Evolutionary conservation across 2,888 invertebrate species (phyloP), one percentile per base, ranked within the genome.

Genomic region (Lithophane socia): DNA sequence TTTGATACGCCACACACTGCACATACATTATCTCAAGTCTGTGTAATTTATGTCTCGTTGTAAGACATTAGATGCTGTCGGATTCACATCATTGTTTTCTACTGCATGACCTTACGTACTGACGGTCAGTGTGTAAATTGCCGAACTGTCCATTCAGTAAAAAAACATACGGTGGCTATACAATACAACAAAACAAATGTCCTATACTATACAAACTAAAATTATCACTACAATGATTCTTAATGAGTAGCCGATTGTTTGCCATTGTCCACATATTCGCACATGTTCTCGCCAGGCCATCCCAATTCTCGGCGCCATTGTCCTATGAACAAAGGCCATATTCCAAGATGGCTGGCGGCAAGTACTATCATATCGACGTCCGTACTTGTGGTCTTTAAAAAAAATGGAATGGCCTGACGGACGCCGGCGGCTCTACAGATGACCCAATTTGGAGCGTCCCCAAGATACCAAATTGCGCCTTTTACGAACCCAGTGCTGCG

Each of bases 301-400:
- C 93, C 94, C 92, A 94, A 94, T 95, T 94, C 93, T 89, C 93
- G 92, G 88, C 88, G 90, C 93, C 91, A 93, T 95, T 95, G 95
- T 95, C 89, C 91, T 86, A 82, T 87, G 87, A 93, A 95, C 95
- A 95, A 95, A 92, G 93, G 91, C 89, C 83, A 88, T 88, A 89
- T 88, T 85, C 85, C 87, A 92, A 93, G 90, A 93, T 91, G 91
- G 92, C 91, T 88, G 85, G 86, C 87, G 77, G 75, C 78, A 82
- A 85, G 75, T 80, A 90, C 86, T 89, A 83, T 87, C 84, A 77
- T 80, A 83, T 73, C 77, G 82, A 81, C 86, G 87, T 87, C 87
- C 87, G 90, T 87, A 80, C 75, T 81, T 42, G 75, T 67, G 80
- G 73, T 82, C 80, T 83, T 87, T 71, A 44, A 83, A 88, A 89